These are phyloP conservation scores for Drosophila rhopaloa DNA, from an alignment of 1,140 invertebrate genomes.

Conservation along the genomic window DNA sequence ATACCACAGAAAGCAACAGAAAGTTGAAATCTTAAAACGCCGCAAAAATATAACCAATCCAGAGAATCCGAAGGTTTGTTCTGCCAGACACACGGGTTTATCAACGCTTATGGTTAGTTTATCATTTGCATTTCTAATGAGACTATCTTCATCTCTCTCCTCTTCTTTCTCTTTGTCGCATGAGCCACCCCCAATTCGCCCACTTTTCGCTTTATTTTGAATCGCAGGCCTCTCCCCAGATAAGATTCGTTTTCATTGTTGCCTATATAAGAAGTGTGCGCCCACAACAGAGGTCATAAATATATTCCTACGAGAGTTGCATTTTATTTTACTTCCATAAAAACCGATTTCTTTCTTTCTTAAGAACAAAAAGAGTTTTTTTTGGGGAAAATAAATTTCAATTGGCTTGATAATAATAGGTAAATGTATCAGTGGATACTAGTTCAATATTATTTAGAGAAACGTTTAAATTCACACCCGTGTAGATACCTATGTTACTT, in stretches of 20 bases:
- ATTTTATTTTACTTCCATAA: background rate
- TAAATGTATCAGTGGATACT: no score
- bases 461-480: no score
- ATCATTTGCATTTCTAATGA: slow-evolving; percentile 41
- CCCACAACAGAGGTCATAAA: background rate
- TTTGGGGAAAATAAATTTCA: no score
- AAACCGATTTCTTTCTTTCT: no score
- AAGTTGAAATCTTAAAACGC: slow-evolving; percentile 3
- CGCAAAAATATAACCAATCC: background rate
- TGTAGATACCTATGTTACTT: no score
- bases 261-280: background rate
- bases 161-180: background rate
- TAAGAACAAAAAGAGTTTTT: no score
- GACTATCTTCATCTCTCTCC: background rate
- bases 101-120: slow-evolving; percentile 53
- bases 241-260: slow-evolving; percentile 62
- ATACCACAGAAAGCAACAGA: slow-evolving; percentile 17
- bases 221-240: slow-evolving; percentile 19
- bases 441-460: no score
- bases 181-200: slow-evolving; percentile 26
- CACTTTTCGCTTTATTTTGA: slow-evolving; percentile 21
- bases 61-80: slow-evolving; percentile 10
- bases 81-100: slow-evolving; percentile 33
- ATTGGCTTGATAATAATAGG: no score
- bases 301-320: background rate